Conservation (phyloP, 2,888 invertebrate genomes). For the Herminia tarsipennalis region DNA sequence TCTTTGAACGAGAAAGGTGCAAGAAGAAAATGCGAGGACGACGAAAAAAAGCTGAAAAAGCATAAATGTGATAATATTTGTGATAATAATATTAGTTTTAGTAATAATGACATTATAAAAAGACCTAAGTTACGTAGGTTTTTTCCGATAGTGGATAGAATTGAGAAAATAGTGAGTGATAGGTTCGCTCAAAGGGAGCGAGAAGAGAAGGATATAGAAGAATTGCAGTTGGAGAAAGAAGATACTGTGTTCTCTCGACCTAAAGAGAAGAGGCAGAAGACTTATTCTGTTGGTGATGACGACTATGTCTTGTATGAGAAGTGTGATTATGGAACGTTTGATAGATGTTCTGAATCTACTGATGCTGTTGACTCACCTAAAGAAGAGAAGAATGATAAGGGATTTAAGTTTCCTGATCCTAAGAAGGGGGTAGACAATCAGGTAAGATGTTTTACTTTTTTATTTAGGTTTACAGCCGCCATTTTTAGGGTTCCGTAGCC, state of each 20-base stretch:
- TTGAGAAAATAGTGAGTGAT: slow-evolving; percentile 72
- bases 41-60: slow-evolving; percentile 70
- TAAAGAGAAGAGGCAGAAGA: slow-evolving; percentile 73
- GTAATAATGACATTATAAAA: slow-evolving; percentile 63
- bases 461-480: too few species aligned
- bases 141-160: slow-evolving; percentile 67
- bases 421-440: slow-evolving; percentile 47
- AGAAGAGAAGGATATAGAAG: slow-evolving; percentile 64
- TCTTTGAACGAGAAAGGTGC: slow-evolving; percentile 50
- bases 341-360: slow-evolving; percentile 47
- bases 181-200: slow-evolving; percentile 55
- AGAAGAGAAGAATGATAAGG: slow-evolving; percentile 46
- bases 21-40: slow-evolving; percentile 62
- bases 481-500: too few species aligned
- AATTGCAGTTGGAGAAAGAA: slow-evolving; percentile 68
- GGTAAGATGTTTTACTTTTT: slow-evolving; percentile 55
- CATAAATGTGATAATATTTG: slow-evolving; percentile 78
- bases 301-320: slow-evolving; percentile 75
- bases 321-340: slow-evolving; percentile 77
- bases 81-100: slow-evolving; percentile 59
- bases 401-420: slow-evolving; percentile 62
- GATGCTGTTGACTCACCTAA: slow-evolving; percentile 55
- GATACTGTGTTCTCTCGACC: slow-evolving; percentile 71
- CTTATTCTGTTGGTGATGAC: slow-evolving; percentile 68
- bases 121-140: slow-evolving; percentile 74